Percentiles rank a stretch among this genome's conserved stretches.
phyloP scores from a whole-genome alignment of 2,888 invertebrate species.

The Xestia rhomboidea region DNA sequence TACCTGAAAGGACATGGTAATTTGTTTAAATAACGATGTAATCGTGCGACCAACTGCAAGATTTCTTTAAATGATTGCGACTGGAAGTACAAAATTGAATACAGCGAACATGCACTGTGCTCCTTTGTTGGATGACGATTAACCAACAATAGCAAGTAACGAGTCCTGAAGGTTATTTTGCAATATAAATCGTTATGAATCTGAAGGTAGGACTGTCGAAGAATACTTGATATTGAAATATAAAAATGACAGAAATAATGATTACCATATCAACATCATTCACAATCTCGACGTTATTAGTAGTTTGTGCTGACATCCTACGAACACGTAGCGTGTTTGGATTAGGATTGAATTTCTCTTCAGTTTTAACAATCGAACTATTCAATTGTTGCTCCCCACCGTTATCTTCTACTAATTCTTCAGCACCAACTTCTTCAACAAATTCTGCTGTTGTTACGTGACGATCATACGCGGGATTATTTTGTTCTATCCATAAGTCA shows the following conservation, averaged over 20 bases:
- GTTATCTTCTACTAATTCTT: conserved; percentile 41
- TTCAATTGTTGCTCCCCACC: conserved; percentile 24
- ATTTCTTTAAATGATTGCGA: not conserved
- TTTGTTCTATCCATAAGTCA: conserved; percentile 57
- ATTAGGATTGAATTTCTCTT: conserved; percentile 61
- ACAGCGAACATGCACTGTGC: not conserved
- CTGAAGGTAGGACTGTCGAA: not conserved
- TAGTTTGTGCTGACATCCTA: conserved; percentile 81
- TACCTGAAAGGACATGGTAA: conserved; percentile 67
- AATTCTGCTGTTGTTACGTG: not conserved
- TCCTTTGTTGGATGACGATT: not conserved
- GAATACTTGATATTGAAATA: not conserved
- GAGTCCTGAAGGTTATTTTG: not conserved
- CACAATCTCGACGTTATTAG: conserved; percentile 70
- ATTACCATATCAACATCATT: conserved; percentile 74
- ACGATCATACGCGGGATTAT: conserved; percentile 34
- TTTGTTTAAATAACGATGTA: conserved; percentile 2
- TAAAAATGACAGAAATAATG: not conserved
- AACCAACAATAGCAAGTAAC: conserved; percentile 1
- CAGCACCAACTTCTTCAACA: conserved; percentile 34
- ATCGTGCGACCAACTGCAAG: not conserved
- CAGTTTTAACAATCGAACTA: conserved; percentile 52
- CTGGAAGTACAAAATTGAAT: not conserved
- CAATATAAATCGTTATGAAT: not conserved
- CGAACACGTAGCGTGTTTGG: conserved; percentile 69